Conservation (phyloP, 2,113 vertebrate species). For the Melanotaenia duboulayi region DNA sequence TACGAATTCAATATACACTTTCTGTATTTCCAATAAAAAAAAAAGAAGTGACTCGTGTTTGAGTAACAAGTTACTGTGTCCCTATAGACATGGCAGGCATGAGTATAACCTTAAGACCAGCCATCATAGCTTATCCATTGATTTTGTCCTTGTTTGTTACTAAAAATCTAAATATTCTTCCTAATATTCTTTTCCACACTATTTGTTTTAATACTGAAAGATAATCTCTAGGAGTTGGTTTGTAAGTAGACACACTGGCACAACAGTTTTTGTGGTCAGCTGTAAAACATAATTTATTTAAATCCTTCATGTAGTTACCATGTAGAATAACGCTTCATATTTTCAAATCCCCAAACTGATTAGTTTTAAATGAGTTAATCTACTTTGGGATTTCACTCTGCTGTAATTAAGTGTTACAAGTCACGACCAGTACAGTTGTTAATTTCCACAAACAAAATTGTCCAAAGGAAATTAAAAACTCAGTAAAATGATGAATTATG, state of each 20-base stretch:
- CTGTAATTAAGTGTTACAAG: constrained; percentile 6
- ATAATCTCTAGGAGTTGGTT: neutral
- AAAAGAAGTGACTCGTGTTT: no score
- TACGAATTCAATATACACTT: constrained; percentile 15
- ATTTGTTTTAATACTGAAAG: constrained; percentile 1
- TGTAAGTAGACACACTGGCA: neutral
- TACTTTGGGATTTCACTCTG: constrained; percentile 31
- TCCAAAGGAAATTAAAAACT: constrained; percentile 5
- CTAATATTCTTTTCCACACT: neutral
- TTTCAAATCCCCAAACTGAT: constrained; percentile 14
- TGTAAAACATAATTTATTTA: no score
- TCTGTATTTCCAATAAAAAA: neutral
- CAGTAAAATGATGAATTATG: constrained; percentile 8
- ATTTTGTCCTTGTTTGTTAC: constrained; percentile 1
- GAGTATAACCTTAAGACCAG: neutral
- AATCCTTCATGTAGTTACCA: neutral
- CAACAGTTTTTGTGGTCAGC: constrained; percentile 1
- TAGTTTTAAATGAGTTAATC: constrained; percentile 21
- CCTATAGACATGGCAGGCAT: neutral
- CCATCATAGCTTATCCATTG: neutral
- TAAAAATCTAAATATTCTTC: neutral
- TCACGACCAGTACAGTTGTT: constrained; percentile 19
- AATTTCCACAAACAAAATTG: constrained; percentile 3
- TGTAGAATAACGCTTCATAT: constrained; percentile 1
- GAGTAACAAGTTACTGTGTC: neutral